Evolutionary conservation across 2,797 vertebrate species (phyloP), one percentile per base, ranked within the genome.

Genomic region (Buceros bicornis): DNA sequence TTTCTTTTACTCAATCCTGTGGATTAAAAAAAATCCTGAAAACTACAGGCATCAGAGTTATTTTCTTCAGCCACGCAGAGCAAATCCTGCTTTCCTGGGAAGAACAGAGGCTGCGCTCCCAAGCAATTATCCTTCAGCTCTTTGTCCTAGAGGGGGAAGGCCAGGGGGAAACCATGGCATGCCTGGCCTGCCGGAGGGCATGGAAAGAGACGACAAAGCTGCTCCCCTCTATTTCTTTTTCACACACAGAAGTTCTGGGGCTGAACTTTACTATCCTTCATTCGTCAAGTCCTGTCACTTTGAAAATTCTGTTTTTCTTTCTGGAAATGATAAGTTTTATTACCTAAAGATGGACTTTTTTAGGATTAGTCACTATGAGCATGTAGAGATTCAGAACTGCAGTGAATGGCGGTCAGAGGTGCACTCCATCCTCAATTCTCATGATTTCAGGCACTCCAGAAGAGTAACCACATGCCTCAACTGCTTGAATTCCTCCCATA

Each of bases 361-460:
- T 21, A 29, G 54, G 12, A 50, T 18, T 66, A 43, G 37, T 29
- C 31, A 54, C 31, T 42, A 28, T 13, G 57, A 78, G 37, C 2
- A 47, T 0, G 0, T 1, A 8, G 45, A 85, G 58, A 42, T 56
- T 20, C 21, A 48, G 50, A 66, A 48, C 15, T 8, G 53, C 20
- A 43, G 40, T 6, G 45, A 42, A 54, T 2, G 37, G 3, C 11
- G 19, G 33, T 25, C 11, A 4, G 37, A 47, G 28, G 5, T 0
- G 0, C 26, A 12, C 40, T 6, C n/a, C 58, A 51, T 37, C 53
- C 64, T 50, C 60, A 48, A 8, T 11, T 61, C 76, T 50, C n/a
- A 33, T 4, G 15, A 50, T 29, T n/a, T 37, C 40, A 31, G 77
- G 69, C 29, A 45, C 73, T 65, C 40, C 62, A 47, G 25, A 43